phyloP scores from a whole-genome alignment of 2,113 vertebrate genomes.

The Aegotheles bennettii region DNA sequence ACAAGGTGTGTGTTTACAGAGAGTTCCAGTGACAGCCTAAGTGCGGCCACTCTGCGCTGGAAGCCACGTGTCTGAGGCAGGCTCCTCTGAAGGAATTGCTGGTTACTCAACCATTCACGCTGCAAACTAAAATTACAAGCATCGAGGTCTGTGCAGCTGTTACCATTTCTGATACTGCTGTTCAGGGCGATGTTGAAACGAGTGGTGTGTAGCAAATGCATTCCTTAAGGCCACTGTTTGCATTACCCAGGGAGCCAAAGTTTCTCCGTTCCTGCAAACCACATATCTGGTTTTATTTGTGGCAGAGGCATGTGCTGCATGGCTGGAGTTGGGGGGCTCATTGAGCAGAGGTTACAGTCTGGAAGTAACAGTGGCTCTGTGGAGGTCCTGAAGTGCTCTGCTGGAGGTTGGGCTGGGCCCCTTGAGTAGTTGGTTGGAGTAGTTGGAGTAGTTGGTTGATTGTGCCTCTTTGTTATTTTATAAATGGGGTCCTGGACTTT shows the following conservation, averaged over 20 bases:
- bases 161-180: not conserved
- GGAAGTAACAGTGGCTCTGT: not conserved
- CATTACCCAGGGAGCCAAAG: not conserved
- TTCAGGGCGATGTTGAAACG: not conserved
- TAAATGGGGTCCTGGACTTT: not conserved
- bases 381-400: fast-evolving
- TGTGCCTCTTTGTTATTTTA: not conserved
- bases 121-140: not conserved
- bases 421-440: fast-evolving
- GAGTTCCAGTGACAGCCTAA: not conserved
- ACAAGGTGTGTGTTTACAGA: not conserved
- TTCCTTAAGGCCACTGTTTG: not conserved
- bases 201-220: not conserved
- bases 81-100: not conserved
- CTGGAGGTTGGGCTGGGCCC: not conserved
- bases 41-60: not conserved
- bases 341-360: fast-evolving
- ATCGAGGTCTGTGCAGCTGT: not conserved
- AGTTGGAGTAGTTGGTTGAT: fast-evolving
- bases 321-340: not conserved
- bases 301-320: fast-evolving
- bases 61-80: not conserved
- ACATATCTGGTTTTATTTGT: fast-evolving
- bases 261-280: not conserved
- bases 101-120: not conserved